Evolutionary conservation across 2,797 vertebrate species (phyloP).

Genomic region (Rhodeus uyekii): DNA sequence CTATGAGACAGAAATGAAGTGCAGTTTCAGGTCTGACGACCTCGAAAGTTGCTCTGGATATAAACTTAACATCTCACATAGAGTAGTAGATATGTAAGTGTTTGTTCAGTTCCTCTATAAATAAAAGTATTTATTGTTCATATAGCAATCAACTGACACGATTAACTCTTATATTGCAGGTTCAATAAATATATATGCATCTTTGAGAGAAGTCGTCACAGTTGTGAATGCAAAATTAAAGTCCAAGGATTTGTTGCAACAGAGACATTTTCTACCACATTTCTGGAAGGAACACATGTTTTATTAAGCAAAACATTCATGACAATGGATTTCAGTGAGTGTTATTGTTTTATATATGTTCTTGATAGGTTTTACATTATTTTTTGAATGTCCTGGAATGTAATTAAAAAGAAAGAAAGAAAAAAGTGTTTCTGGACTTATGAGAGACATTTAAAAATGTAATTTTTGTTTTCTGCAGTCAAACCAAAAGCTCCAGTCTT

Average conservation of each 20-base stretch:
- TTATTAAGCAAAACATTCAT: background rate
- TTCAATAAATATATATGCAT: background rate
- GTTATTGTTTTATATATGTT: background rate
- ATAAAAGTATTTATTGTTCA: background rate
- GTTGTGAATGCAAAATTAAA: slow-evolving; percentile 50
- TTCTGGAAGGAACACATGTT: slow-evolving; percentile 19
- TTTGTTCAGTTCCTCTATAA: background rate
- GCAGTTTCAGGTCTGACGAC: slow-evolving; percentile 24
- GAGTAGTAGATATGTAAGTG: background rate
- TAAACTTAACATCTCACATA: background rate
- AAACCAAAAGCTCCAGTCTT: slow-evolving; percentile 59
- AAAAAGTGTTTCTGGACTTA: background rate
- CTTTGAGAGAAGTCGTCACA: slow-evolving; percentile 5
- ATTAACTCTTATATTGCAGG: background rate
- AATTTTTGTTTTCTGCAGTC: slow-evolving; percentile 50
- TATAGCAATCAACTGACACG: background rate
- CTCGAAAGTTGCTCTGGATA: slow-evolving; percentile 45
- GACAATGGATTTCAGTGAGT: slow-evolving; percentile 51
- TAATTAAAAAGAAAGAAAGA: too few relatives aligned
- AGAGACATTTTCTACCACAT: background rate
- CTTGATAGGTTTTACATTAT: background rate
- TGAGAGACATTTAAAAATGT: background rate
- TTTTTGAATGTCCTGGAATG: background rate
- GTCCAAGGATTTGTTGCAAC: background rate
- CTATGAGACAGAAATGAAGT: slow-evolving; percentile 51